phyloP scores from a whole-genome alignment of 2,888 invertebrate species.

The Cryptocheilus praepositus region DNA sequence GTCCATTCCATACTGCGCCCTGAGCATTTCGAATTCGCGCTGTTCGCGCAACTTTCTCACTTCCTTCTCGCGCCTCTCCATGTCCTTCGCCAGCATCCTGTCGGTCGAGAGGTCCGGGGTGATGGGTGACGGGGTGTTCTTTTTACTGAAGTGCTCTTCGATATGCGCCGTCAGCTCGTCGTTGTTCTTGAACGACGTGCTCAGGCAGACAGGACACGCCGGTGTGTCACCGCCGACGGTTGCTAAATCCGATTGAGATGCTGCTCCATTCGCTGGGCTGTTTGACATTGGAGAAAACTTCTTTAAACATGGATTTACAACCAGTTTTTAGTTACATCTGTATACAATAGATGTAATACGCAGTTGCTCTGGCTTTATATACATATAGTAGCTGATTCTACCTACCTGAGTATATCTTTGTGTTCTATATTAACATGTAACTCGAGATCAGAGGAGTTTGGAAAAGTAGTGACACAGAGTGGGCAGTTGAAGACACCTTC shows the following conservation, averaged over 20 bases:
- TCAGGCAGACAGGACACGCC: slow-evolving; percentile 74
- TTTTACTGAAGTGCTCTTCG: slow-evolving; percentile 85
- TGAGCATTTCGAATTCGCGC: slow-evolving; percentile 86
- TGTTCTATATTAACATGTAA: slow-evolving; percentile 91
- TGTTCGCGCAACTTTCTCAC: slow-evolving; percentile 85
- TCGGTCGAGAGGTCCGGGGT: slow-evolving; percentile 76
- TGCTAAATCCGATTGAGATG: slow-evolving; percentile 65
- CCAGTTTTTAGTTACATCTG: too few species aligned
- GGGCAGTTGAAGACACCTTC: slow-evolving; percentile 83
- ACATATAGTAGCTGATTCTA: slow-evolving; percentile 33
- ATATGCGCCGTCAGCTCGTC: slow-evolving; percentile 84
- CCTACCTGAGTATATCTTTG: slow-evolving; percentile 86
- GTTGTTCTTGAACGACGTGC: slow-evolving; percentile 72
- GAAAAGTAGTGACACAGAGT: slow-evolving; percentile 84
- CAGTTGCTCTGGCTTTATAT: background rate
- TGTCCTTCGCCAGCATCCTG: slow-evolving; percentile 76
- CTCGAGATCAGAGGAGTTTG: slow-evolving; percentile 86
- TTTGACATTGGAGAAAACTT: background rate
- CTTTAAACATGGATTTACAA: background rate
- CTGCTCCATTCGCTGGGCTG: slow-evolving; percentile 70
- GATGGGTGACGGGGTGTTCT: slow-evolving; percentile 72
- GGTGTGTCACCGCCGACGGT: slow-evolving; percentile 69
- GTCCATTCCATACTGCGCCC: slow-evolving; percentile 93
- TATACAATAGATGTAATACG: background rate
- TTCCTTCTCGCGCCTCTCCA: slow-evolving; percentile 79